phyloP scores from a whole-genome alignment of 2,797 vertebrate genomes.

The Falco columbarius region DNA sequence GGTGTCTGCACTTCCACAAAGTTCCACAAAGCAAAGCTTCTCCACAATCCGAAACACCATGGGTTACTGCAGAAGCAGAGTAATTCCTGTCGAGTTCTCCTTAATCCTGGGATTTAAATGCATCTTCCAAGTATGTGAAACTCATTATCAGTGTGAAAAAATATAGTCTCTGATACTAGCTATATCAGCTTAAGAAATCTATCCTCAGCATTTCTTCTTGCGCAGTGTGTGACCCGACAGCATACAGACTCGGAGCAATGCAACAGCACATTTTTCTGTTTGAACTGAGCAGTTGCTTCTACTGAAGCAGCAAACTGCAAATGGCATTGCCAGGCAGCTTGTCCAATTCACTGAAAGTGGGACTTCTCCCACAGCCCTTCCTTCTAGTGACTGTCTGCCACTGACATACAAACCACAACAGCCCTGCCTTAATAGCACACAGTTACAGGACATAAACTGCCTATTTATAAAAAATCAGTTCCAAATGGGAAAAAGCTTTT shows the following conservation, averaged over 20 bases:
- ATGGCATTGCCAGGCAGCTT: not conserved
- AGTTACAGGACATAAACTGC: not conserved
- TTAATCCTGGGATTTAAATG: not conserved
- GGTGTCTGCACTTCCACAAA: not conserved
- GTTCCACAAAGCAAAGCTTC: not conserved
- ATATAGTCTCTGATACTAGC: not conserved
- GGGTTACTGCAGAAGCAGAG: not conserved
- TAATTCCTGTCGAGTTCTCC: not conserved
- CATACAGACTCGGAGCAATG: not conserved
- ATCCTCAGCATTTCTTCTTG: slow-evolving; percentile 14
- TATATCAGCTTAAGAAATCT: slow-evolving; percentile 12
- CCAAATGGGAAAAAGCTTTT: not conserved
- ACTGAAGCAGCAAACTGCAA: slow-evolving; percentile 31
- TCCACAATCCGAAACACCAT: not conserved
- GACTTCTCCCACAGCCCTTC: not conserved
- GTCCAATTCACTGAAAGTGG: not conserved
- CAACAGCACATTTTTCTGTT: not conserved
- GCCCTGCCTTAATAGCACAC: not conserved
- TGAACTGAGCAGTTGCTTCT: not conserved
- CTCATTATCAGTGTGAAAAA: not conserved
- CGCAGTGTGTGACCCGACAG: not conserved
- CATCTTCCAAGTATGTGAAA: slow-evolving; percentile 40
- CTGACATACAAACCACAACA: not conserved
- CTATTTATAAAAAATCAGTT: not conserved
- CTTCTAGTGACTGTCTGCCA: not conserved